Percentiles rank a stretch among this genome's conserved stretches.
Conservation (phyloP, 2,797 vertebrate genomes). For the Coccyzus lansbergi region DNA sequence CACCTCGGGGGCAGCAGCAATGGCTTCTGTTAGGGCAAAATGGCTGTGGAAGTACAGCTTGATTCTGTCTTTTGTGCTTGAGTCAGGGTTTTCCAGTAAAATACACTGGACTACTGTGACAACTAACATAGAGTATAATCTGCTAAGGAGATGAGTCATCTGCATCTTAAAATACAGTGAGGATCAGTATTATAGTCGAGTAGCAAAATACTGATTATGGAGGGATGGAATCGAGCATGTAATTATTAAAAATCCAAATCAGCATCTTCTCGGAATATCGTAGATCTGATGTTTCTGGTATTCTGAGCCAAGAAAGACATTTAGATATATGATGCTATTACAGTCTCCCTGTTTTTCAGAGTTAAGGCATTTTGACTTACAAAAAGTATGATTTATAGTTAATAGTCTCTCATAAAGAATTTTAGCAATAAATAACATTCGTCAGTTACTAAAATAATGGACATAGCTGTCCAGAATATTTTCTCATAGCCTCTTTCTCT, state of each 20-base stretch:
- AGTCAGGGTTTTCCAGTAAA: constrained; percentile 36
- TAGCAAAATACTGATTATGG: constrained; percentile 18
- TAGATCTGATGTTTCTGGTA: not conserved
- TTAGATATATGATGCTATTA: not conserved
- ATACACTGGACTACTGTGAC: not conserved
- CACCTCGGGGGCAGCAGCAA: not conserved
- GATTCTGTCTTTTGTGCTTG: not conserved
- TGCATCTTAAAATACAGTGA: constrained; percentile 30
- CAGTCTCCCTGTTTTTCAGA: not conserved
- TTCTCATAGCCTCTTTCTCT: not conserved
- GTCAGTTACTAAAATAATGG: not conserved
- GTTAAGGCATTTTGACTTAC: not conserved
- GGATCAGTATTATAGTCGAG: not conserved
- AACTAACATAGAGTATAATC: not conserved
- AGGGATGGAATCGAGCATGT: not conserved
- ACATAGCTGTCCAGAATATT: not conserved
- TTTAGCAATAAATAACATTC: not conserved
- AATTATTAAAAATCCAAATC: constrained; percentile 27
- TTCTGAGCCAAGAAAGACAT: not conserved
- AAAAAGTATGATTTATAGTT: not conserved
- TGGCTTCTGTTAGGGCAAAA: not conserved
- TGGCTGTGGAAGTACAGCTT: not conserved
- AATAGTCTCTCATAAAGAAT: not conserved
- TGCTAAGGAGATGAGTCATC: constrained; percentile 41
- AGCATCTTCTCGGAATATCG: not conserved